phyloP scores from a whole-genome alignment of 2,113 vertebrate species.

The Corvus cornix region DNA sequence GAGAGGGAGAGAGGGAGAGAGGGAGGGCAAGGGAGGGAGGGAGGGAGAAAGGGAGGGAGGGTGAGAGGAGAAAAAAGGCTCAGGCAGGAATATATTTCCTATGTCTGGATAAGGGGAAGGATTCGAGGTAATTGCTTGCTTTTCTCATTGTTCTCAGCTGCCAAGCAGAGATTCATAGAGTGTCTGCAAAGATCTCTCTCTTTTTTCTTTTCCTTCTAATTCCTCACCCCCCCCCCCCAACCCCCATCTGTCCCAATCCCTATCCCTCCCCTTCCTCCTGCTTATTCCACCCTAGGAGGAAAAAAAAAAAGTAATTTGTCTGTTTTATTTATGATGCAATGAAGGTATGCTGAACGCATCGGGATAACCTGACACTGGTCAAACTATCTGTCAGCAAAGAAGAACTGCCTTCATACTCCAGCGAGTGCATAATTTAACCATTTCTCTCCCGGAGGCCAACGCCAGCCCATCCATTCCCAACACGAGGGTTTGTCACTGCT shows the following conservation, averaged over 20 bases:
- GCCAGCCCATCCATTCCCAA: conserved; percentile 5
- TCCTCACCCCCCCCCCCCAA: conserved; percentile 57
- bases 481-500: not conserved
- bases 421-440: conserved; percentile 89
- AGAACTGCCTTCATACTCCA: conserved; percentile 93
- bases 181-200: conserved; percentile 74
- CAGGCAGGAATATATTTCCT: conserved; percentile 91
- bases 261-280: conserved; percentile 67
- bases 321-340: conserved; percentile 99
- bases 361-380: conserved; percentile 94
- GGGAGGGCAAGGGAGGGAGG: conserved; percentile 59
- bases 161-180: conserved; percentile 83
- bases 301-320: conserved; percentile 88
- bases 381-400: conserved; percentile 92
- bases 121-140: conserved; percentile 94
- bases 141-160: conserved; percentile 84
- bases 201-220: conserved; percentile 71
- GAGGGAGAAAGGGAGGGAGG: not conserved
- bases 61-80: conserved; percentile 66
- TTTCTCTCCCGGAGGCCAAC: conserved; percentile 74
- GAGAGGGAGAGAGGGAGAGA: conserved; percentile 11
- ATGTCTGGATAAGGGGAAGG: conserved; percentile 86
- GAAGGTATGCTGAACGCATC: conserved; percentile 95
- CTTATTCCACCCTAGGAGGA: conserved; percentile 74
- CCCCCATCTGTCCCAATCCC: conserved; percentile 35